phyloP scores from a whole-genome alignment of 2,797 vertebrate genomes.

The Graptemys geographica region DNA sequence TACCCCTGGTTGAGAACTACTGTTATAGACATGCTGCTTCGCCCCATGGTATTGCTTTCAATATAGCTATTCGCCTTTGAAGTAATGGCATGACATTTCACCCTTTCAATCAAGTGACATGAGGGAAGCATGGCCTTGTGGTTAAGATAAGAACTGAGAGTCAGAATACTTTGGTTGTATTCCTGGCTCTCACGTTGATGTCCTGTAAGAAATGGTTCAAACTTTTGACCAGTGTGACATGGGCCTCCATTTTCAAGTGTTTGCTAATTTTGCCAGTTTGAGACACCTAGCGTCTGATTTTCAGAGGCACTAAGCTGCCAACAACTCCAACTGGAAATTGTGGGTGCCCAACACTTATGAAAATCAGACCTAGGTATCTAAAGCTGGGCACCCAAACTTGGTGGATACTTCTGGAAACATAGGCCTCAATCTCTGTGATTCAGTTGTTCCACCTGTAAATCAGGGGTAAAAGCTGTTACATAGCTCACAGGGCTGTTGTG shows the following conservation, averaged over 20 bases:
- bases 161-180: background rate
- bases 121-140: background rate
- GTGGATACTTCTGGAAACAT: background rate
- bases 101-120: constrained; percentile 4
- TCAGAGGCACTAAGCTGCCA: background rate
- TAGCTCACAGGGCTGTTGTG: background rate
- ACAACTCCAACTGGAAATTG: background rate
- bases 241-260: background rate
- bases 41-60: background rate
- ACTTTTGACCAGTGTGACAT: background rate
- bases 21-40: background rate
- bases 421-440: background rate
- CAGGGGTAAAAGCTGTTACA: accelerated
- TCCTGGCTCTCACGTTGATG: background rate
- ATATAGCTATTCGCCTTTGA: background rate
- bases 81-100: constrained; percentile 20
- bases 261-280: background rate
- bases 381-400: background rate
- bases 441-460: background rate
- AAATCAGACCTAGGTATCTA: background rate
- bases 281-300: background rate
- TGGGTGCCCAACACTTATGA: background rate
- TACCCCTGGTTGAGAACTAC: no score
- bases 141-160: constrained; percentile 11
- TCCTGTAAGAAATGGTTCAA: background rate